Conservation (phyloP, 1,140 invertebrate species). For the Drosophila paulistorum region DNA sequence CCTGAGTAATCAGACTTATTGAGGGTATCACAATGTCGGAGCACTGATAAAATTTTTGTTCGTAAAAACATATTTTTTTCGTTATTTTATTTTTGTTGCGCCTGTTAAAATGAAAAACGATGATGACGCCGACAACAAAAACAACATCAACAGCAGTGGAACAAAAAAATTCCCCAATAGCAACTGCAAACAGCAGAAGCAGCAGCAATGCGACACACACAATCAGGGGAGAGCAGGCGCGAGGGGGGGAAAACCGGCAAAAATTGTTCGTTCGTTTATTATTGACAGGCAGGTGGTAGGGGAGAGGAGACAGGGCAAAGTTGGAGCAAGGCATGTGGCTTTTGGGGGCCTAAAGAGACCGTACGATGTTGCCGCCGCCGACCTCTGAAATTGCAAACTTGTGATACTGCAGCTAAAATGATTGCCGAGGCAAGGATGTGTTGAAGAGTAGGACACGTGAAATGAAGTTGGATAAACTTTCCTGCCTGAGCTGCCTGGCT, state of each 20-base stretch:
- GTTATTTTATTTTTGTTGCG: slow-evolving; percentile 45
- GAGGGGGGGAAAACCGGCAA: slow-evolving; percentile 50
- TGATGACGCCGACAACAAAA: slow-evolving; percentile 49
- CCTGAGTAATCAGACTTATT: background rate
- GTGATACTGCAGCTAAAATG: slow-evolving; percentile 18
- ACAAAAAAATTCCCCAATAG: slow-evolving; percentile 51
- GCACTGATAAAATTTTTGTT: slow-evolving; percentile 42
- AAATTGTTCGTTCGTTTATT: slow-evolving; percentile 44
- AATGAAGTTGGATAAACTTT: slow-evolving; percentile 16
- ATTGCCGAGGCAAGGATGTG: slow-evolving; percentile 10
- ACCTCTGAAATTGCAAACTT: slow-evolving; percentile 24
- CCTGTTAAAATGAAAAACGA: slow-evolving; percentile 68
- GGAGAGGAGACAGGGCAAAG: slow-evolving; percentile 4
- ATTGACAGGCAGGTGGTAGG: slow-evolving; percentile 30
- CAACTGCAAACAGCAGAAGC: slow-evolving; percentile 11
- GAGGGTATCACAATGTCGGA: slow-evolving; percentile 14
- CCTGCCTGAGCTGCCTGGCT: background rate
- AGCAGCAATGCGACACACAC: slow-evolving; percentile 19
- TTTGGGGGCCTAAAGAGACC: slow-evolving; percentile 35
- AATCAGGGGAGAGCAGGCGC: too few relatives aligned
- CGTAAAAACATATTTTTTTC: slow-evolving; percentile 35
- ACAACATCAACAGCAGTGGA: slow-evolving; percentile 47
- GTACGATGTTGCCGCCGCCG: background rate
- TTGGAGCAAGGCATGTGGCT: slow-evolving; percentile 31
- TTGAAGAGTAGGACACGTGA: slow-evolving; percentile 7